Evolutionary conservation across 2,113 vertebrate genomes (phyloP).

Genomic region (Myiopsitta monachus): DNA sequence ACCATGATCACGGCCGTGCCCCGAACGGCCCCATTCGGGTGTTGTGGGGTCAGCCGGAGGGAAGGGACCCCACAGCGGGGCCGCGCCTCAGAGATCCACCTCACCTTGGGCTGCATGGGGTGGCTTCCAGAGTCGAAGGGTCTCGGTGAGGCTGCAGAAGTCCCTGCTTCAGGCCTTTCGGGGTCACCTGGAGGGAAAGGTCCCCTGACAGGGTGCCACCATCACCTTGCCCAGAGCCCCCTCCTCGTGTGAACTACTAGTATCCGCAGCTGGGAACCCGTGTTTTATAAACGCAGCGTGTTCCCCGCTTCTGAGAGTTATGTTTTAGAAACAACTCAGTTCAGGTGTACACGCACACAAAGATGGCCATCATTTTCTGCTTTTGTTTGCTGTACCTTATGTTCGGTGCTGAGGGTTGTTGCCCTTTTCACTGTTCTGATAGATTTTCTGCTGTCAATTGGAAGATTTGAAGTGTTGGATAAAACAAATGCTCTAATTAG

Average conservation of each 20-base stretch:
- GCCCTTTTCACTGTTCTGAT: background rate
- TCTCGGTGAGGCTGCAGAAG: background rate
- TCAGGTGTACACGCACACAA: rapidly evolving
- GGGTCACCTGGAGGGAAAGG: background rate
- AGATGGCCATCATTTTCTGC: rapidly evolving
- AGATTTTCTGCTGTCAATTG: background rate
- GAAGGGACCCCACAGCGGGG: background rate
- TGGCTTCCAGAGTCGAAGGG: background rate
- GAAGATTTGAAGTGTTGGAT: background rate
- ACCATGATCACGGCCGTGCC: too few relatives aligned
- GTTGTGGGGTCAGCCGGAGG: background rate
- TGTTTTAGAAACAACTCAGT: background rate
- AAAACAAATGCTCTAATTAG: background rate
- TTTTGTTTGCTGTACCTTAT: background rate
- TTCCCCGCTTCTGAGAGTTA: rapidly evolving
- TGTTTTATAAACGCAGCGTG: background rate
- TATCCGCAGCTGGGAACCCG: background rate
- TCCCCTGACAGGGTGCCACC: background rate
- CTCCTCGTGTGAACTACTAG: rapidly evolving
- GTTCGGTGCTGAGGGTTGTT: background rate
- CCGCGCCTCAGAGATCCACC: background rate
- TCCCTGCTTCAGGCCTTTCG: background rate
- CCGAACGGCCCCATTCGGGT: rapidly evolving
- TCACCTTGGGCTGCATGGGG: background rate
- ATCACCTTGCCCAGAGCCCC: rapidly evolving